Evolutionary conservation across 2,113 vertebrate genomes (phyloP).

Genomic region (Dipodomys spectabilis): DNA sequence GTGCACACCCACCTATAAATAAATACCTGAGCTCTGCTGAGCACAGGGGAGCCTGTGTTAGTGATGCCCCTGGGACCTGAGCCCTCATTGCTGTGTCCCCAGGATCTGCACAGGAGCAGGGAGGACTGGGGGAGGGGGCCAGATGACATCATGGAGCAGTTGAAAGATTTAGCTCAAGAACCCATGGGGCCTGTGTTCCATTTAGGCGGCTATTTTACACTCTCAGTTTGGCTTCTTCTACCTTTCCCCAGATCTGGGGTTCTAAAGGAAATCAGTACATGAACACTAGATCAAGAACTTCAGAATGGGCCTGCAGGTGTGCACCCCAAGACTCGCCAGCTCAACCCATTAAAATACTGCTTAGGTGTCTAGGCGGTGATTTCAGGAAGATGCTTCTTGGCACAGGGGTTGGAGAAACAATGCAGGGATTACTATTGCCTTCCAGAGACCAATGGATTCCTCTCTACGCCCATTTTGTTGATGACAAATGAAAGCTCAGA

Average conservation of each 20-base stretch:
- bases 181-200: not conserved
- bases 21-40: not conserved
- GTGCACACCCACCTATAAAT: not conserved
- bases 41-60: not conserved
- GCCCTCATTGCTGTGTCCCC: not conserved
- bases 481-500: constrained; percentile 39
- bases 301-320: not conserved
- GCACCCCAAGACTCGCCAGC: not conserved
- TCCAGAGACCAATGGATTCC: not conserved
- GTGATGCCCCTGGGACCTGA: not conserved
- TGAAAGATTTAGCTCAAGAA: constrained; percentile 37
- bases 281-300: not conserved
- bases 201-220: not conserved
- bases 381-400: not conserved
- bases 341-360: not conserved
- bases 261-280: not conserved
- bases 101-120: not conserved
- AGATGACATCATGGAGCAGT: constrained; percentile 53
- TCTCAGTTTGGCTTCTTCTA: not conserved
- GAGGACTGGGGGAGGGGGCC: not conserved
- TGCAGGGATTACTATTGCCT: not conserved
- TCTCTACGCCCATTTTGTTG: not conserved
- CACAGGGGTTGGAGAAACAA: not conserved
- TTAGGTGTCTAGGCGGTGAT: not conserved
- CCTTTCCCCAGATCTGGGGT: not conserved